Conservation (phyloP, 2,113 vertebrate genomes). For the Leptodactylus fuscus region DNA sequence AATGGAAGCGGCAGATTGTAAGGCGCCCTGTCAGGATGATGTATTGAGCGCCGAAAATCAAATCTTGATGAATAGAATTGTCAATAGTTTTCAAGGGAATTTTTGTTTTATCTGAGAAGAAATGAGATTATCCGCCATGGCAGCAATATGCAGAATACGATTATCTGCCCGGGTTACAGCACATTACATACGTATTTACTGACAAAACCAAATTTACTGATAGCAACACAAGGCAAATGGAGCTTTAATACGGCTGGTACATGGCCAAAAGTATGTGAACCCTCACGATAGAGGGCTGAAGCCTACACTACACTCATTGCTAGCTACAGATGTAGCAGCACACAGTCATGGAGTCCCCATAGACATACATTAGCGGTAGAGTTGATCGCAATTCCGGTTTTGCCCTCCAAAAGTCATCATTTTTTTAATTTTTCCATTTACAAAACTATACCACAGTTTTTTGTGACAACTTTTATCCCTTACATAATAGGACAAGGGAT, state of each 20-base stretch:
- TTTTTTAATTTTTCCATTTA: no score
- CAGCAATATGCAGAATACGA: slow-evolving; percentile 38
- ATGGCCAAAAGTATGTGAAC: background rate
- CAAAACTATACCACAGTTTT: no score
- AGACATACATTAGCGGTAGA: no score
- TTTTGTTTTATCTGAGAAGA: slow-evolving; percentile 14
- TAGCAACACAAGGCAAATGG: background rate
- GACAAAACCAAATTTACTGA: background rate
- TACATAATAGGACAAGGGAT: no score
- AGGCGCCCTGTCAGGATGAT: slow-evolving; percentile 20
- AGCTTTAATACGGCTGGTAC: background rate
- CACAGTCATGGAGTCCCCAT: no score
- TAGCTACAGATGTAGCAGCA: no score
- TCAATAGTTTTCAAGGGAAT: slow-evolving; percentile 46
- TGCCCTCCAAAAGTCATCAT: no score
- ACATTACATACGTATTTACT: slow-evolving; percentile 25
- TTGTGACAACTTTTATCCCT: no score
- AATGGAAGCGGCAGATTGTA: background rate
- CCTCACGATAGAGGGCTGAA: background rate
- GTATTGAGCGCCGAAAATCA: slow-evolving; percentile 16
- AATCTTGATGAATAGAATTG: slow-evolving; percentile 50
- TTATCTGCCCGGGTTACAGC: slow-evolving; percentile 7
- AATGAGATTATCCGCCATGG: slow-evolving; percentile 37
- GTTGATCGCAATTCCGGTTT: no score
- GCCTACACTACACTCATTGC: no score